A percentile compares a stretch with the other conserved stretches of the same genome.
phyloP scores from a whole-genome alignment of 1,140 invertebrate genomes.

The Caenorhabditis elegans region WBcel235 BX284604.4:7890501-7891000 shows the following conservation, averaged over 20 bases:
- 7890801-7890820: no score
- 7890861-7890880: no score
- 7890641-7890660: not conserved
- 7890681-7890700: not conserved
- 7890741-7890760: no score
- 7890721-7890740: constrained; percentile 9
- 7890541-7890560: not conserved
- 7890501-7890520: not conserved
- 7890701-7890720: not conserved
- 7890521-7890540: not conserved
- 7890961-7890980: no score
- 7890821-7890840: no score
- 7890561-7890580: not conserved
- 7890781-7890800: not conserved
- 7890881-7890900: no score
- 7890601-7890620: constrained; percentile 3
- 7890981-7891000: no score
- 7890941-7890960: no score
- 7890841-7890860: no score
- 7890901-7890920: no score
- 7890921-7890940: no score
- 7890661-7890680: not conserved
- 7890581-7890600: not conserved
- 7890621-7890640: constrained; percentile 23
- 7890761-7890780: not conserved